Evolutionary conservation across 1,140 invertebrate genomes (phyloP).

Genomic region (Neodiprion pinetum): DNA sequence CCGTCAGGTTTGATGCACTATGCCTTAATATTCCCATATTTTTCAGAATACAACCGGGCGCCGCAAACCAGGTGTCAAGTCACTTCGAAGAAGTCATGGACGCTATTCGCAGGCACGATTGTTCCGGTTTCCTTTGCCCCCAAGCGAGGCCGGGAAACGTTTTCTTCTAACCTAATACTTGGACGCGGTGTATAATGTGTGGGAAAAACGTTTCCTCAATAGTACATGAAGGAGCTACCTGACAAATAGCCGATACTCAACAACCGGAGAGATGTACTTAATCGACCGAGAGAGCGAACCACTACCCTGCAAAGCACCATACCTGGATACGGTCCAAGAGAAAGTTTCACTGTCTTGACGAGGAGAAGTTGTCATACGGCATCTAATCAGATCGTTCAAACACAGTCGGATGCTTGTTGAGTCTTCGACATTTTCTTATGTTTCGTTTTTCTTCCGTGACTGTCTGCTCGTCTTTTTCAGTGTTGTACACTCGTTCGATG

Average conservation of each 20-base stretch:
- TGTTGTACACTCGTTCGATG: too few relatives aligned
- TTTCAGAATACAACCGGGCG: constrained; percentile 65
- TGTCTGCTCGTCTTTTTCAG: too few relatives aligned
- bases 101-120: constrained; percentile 65
- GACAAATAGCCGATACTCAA: neutral
- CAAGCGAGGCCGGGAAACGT: constrained; percentile 46
- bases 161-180: constrained; percentile 33
- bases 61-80: constrained; percentile 59
- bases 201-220: neutral
- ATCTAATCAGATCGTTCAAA: neutral
- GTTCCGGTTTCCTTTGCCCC: constrained; percentile 64
- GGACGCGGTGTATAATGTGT: neutral
- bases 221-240: neutral
- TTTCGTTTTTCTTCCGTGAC: too few relatives aligned
- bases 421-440: too few relatives aligned
- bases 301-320: neutral
- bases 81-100: constrained; percentile 69
- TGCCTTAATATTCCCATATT: constrained; percentile 19
- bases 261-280: neutral
- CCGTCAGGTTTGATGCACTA: too few relatives aligned
- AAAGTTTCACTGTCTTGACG: neutral
- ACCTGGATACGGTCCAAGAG: neutral
- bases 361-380: neutral
- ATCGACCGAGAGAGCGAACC: neutral
- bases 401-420: neutral